phyloP scores from a whole-genome alignment of 2,888 invertebrate genomes.

The Beris morrisii region DNA sequence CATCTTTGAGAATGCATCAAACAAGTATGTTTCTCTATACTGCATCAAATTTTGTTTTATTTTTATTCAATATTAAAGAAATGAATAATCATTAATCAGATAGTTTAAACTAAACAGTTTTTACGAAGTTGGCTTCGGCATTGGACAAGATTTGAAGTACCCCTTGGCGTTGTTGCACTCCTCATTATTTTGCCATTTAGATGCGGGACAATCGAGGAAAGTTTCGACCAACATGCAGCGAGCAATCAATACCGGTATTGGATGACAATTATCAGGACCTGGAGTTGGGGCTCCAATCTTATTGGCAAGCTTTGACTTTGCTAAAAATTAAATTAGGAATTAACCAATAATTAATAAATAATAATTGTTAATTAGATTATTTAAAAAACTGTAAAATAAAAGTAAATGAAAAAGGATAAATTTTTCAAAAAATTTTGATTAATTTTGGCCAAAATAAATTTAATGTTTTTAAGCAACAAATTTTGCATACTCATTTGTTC shows the following conservation, averaged over 20 bases:
- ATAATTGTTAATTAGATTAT: background rate
- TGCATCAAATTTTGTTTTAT: too few species aligned
- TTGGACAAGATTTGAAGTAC: constrained; percentile 7
- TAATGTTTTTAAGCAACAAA: background rate
- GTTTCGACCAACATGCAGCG: constrained; percentile 5
- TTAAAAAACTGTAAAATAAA: background rate
- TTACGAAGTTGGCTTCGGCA: background rate
- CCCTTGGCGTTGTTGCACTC: constrained; percentile 4
- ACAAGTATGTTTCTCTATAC: too few species aligned
- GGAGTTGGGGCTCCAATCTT: too few species aligned
- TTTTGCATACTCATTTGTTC: background rate
- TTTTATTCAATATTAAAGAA: too few species aligned
- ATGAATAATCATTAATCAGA: too few species aligned
- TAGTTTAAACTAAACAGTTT: too few species aligned
- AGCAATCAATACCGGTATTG: background rate
- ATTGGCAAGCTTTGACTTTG: background rate
- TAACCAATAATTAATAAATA: background rate
- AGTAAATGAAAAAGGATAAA: background rate
- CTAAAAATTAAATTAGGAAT: too few species aligned
- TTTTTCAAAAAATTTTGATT: background rate
- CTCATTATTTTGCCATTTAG: constrained; percentile 14
- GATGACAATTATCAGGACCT: constrained; percentile 10
- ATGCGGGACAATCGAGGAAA: constrained; percentile 9
- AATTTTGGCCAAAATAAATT: background rate
- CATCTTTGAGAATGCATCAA: too few species aligned